Base-by-base conservation (phyloP, 2,888 invertebrate species). In the Stenichneumon culpator region DNA sequence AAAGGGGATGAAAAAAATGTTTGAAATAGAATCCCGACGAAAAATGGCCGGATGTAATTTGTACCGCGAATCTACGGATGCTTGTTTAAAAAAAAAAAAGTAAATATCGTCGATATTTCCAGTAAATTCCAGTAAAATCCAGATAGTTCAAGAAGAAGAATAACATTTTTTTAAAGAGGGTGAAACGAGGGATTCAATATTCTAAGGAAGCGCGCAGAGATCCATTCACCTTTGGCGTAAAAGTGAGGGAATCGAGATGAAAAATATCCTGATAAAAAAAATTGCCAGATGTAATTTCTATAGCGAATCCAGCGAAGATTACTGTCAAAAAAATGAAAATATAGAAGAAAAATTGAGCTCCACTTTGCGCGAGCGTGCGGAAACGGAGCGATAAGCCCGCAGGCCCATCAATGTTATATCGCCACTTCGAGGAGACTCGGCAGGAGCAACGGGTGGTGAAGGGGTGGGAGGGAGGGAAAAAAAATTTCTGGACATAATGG, bases 401-500 rank as follows among this genome's bases (percentile, higher is more conserved):
- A 47, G 79, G 70, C 63, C 63, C 63, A n/a, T n/a, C 36, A 60
- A 44, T 60, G 68, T 47, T 79, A 69, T 69, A 69, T 65, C 67
- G 67, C 44, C 67, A 79, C 32, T 70, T 70, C 67, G 75, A 47
- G 44, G 36, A 70, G 72, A 54, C 68, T 39, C 52, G 75, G 32
- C 36, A 54, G 28, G 25, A 63, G 28, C 32, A 73, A 63, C 72
- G 70, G 72, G 50, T 5, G 79, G 79, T 25, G 44, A 50, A 36
- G 77, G 44, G 50, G 52, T 7, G 32, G 28, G 68, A 44, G 52
- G 67, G 5, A 22, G 54, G 36, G 57, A 16, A 11, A 70, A 54
- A 67, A 50, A 32, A 54, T 25, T 77, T 72, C 44, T 65, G 72
- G 78, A 78, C 82, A 82, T 82, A 82, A 82, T 78, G 67, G 65